Evolutionary conservation across 2,113 vertebrate species (phyloP), one percentile per base, ranked within the genome.

Genomic region (Anoplopoma fimbria): DNA sequence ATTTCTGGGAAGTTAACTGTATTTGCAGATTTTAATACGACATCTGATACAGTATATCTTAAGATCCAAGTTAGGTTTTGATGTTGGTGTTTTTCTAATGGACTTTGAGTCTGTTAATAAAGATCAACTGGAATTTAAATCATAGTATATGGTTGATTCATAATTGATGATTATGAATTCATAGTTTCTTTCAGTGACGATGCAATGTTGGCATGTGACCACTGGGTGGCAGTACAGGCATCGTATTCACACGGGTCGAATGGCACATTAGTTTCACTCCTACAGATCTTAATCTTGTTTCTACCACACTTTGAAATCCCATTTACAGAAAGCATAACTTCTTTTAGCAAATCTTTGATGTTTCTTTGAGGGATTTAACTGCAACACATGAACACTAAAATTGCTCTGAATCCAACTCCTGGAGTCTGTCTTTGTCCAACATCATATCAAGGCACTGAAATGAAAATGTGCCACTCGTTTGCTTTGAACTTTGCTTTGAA

Each of bases 211-310:
- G 79, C 3, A 62, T 38, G 6, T 68, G 70, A 49, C 92, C 94
- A 94, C 92, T 84, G 51, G 77, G 77, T 72, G 93, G 93, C 67
- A 88, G 93, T 82, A 84, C 60, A 72, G 77, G 38, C 87, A 82
- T 62, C 42, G 14, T 33, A 57, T 53, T 75, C 25, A 68, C 15
- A 3, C 34, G 2, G 75, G 34, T 19, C 15, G 31, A 27, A 58
- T 17, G 27, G 2, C 0, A 6, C 6, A 73, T 53, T 27, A 9
- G 21, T 12, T 33, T 75, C 29, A 31, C 25, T 58, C 15, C n/a
- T 57, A 21, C 25, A 63, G 74, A 21, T 51, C 9, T 25, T 34
- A 74, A 49, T 68, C 29, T 19, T 53, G 8, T 60, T 77, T 64
- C 31, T n/a, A 29, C n/a, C 61, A 61, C 12, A 29, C 25, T 65